Evolutionary conservation across 2,797 vertebrate genomes (phyloP).

Genomic region (Novumbra hubbsi): DNA sequence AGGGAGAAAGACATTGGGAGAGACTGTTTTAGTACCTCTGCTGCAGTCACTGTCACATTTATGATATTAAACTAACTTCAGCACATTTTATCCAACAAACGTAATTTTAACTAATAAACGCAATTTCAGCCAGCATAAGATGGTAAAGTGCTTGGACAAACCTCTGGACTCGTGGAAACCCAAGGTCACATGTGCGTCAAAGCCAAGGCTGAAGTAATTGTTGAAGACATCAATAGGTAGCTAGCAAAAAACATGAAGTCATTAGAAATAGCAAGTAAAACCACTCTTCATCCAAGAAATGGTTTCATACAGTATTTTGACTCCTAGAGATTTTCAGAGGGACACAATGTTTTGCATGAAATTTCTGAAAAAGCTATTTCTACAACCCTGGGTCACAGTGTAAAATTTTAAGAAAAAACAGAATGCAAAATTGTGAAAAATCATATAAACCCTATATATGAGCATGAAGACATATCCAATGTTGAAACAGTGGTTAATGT

Average conservation of each 20-base stretch:
- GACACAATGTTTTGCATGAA: neutral
- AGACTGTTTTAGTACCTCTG: neutral
- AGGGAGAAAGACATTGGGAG: slow-evolving; percentile 30
- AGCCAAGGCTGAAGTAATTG: slow-evolving; percentile 97
- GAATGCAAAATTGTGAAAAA: too few species aligned
- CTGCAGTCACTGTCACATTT: neutral
- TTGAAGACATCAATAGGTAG: slow-evolving; percentile 94
- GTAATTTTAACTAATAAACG: neutral
- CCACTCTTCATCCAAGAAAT: neutral
- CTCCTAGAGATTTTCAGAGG: neutral
- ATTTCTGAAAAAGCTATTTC: too few species aligned
- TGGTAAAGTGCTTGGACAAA: slow-evolving; percentile 45
- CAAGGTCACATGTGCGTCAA: slow-evolving; percentile 90
- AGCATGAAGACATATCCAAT: too few species aligned
- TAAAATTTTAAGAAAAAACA: too few species aligned
- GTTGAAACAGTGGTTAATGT: too few species aligned
- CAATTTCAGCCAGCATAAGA: neutral
- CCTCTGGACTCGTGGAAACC: slow-evolving; percentile 96
- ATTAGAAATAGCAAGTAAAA: neutral
- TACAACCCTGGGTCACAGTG: too few species aligned
- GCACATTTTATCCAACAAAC: too few species aligned
- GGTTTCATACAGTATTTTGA: neutral
- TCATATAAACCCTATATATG: too few species aligned
- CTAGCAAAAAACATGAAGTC: slow-evolving; percentile 58
- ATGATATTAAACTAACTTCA: neutral